Evolutionary conservation across 2,888 invertebrate species (phyloP).

Genomic region (Andrena hattorfiana): DNA sequence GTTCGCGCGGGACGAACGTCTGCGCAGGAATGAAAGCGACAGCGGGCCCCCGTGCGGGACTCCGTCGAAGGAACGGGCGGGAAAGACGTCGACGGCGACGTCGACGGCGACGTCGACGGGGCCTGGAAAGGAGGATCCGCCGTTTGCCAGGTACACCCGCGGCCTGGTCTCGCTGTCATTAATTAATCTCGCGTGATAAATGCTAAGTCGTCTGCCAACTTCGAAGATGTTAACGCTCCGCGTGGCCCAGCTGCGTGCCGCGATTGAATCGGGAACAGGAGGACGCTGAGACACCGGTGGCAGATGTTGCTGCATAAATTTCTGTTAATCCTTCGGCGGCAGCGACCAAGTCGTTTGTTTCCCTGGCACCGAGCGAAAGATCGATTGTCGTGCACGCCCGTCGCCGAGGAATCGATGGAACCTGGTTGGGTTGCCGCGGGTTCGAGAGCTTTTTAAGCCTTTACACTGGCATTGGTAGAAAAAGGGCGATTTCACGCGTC

Average conservation of each 20-base stretch:
- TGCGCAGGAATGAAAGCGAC: background rate
- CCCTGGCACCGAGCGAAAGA: conserved; percentile 36
- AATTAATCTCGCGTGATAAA: conserved; percentile 83
- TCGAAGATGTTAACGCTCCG: conserved; percentile 74
- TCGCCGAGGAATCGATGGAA: conserved; percentile 16
- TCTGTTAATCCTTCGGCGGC: conserved; percentile 67
- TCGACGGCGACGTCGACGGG: background rate
- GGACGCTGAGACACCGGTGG: conserved; percentile 63
- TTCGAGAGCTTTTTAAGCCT: background rate
- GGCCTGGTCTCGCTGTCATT: conserved; percentile 72
- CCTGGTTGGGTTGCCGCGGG: background rate
- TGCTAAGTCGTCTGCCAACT: conserved; percentile 81
- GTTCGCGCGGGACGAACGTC: conserved; percentile 35
- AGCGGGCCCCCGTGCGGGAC: background rate
- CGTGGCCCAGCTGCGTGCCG: conserved; percentile 69
- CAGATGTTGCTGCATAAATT: conserved; percentile 72
- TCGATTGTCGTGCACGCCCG: conserved; percentile 39
- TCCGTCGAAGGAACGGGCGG: conserved; percentile 11
- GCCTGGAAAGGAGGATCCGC: conserved; percentile 16
- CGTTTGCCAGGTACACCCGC: conserved; percentile 61
- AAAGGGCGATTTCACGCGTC: background rate
- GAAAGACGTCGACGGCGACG: background rate
- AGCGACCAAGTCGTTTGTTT: conserved; percentile 47
- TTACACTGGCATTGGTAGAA: background rate
- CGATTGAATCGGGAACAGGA: conserved; percentile 64